Percentiles rank a stretch among this genome's conserved stretches.
Evolutionary conservation across 2,797 vertebrate genomes (phyloP).

Genomic region (Benthosema pterotum): DNA sequence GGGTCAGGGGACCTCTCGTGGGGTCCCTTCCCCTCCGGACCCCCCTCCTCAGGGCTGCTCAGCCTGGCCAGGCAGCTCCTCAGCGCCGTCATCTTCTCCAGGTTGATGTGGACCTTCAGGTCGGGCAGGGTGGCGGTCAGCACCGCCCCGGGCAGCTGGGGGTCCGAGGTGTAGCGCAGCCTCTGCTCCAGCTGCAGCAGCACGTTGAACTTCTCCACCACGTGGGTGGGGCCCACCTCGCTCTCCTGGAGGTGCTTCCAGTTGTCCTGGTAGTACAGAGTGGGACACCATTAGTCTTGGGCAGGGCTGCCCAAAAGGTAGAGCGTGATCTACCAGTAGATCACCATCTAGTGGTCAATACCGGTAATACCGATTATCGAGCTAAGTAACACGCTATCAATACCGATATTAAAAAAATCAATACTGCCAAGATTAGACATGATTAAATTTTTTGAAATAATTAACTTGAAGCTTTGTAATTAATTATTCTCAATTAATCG

Average conservation of each 20-base stretch:
- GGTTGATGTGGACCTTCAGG: conserved; percentile 95
- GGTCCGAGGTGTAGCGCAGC: conserved; percentile 95
- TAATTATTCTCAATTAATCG: too few relatives aligned
- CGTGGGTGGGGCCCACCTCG: conserved; percentile 94
- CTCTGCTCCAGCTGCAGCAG: conserved; percentile 93
- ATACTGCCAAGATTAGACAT: too few relatives aligned
- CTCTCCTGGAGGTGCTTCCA: conserved; percentile 96
- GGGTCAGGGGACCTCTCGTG: conserved; percentile 76
- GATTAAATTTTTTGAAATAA: too few relatives aligned
- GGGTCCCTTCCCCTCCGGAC: conserved; percentile 47
- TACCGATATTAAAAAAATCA: too few relatives aligned
- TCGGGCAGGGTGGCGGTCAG: conserved; percentile 93
- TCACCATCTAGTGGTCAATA: too few relatives aligned
- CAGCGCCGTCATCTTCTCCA: conserved; percentile 94
- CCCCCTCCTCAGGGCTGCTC: conserved; percentile 68
- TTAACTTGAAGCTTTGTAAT: too few relatives aligned
- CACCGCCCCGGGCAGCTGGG: conserved; percentile 94
- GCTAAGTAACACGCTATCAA: too few relatives aligned
- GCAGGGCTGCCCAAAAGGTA: too few relatives aligned
- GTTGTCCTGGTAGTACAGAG: too few relatives aligned
- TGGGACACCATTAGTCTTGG: too few relatives aligned
- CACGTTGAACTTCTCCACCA: conserved; percentile 97
- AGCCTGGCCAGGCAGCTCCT: conserved; percentile 89
- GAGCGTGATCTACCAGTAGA: too few relatives aligned
- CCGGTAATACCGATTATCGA: too few relatives aligned